phyloP scores from a whole-genome alignment of 2,113 vertebrate genomes.

The Megaceryle maxima region DNA sequence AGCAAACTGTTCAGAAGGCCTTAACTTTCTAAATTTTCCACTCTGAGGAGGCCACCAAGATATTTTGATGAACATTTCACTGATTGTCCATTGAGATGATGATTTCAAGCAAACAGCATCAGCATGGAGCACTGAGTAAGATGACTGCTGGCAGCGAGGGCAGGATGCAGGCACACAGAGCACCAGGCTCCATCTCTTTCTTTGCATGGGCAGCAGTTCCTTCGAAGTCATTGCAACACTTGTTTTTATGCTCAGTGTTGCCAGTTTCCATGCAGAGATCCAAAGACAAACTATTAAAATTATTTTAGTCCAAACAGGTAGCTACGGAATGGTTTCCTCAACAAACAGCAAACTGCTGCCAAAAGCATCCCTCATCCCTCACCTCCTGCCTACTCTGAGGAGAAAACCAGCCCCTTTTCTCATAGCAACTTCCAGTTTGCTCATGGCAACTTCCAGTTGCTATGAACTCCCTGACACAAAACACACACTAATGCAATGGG shows the following conservation, averaged over 20 bases:
- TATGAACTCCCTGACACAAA: neutral
- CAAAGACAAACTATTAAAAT: neutral
- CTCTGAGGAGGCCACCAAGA: neutral
- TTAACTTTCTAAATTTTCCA: neutral
- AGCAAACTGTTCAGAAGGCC: neutral
- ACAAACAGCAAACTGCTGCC: neutral
- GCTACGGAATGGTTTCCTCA: neutral
- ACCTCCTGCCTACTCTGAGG: neutral
- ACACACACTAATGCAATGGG: neutral
- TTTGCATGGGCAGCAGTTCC: neutral
- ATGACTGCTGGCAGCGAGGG: neutral
- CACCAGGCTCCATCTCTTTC: neutral
- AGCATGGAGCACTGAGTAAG: neutral
- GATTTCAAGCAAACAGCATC: neutral
- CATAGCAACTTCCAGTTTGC: neutral
- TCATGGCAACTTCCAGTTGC: neutral
- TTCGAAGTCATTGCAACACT: neutral
- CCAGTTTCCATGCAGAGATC: neutral
- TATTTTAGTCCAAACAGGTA: neutral
- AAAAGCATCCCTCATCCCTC: neutral
- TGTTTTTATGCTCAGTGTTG: neutral
- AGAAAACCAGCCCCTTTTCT: neutral
- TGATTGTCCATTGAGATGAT: neutral
- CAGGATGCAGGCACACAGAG: accelerated
- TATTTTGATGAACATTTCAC: neutral